These are phyloP conservation scores for Piscicola geometra DNA, from an alignment of 2,888 invertebrate species.

Conservation along the genomic window DNA sequence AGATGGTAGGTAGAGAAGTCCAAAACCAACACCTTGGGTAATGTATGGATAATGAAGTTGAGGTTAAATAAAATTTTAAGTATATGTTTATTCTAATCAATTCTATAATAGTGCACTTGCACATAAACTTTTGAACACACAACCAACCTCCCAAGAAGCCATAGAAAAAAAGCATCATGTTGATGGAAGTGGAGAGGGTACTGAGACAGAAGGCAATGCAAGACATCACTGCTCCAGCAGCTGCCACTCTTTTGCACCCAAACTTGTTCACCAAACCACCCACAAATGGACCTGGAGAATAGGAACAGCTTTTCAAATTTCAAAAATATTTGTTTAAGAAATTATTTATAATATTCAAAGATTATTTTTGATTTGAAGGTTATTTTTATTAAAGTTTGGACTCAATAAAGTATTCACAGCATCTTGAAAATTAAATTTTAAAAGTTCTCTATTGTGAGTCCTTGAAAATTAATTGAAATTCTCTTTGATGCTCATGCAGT, in stretches of 20 bases:
- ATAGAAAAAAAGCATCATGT: slow-evolving; percentile 73
- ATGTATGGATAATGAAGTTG: background rate
- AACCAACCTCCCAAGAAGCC: slow-evolving; percentile 76
- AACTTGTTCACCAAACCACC: slow-evolving; percentile 87
- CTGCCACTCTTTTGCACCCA: slow-evolving; percentile 82
- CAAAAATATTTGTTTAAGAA: too few relatives aligned
- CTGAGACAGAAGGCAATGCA: slow-evolving; percentile 68
- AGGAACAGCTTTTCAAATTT: too few relatives aligned
- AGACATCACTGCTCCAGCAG: slow-evolving; percentile 73
- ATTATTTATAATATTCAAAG: too few relatives aligned
- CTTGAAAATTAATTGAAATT: background rate
- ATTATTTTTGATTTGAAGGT: too few relatives aligned
- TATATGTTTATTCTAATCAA: too few relatives aligned
- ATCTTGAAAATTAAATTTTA: too few relatives aligned
- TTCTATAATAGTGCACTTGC: too few relatives aligned
- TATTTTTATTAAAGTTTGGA: too few relatives aligned
- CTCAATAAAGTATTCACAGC: too few relatives aligned
- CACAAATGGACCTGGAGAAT: slow-evolving; percentile 82
- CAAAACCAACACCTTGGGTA: slow-evolving; percentile 77
- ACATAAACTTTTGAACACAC: too few relatives aligned
- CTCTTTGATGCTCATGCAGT: background rate
- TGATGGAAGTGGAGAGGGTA: slow-evolving; percentile 74
- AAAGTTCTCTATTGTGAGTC: too few relatives aligned
- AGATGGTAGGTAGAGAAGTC: slow-evolving; percentile 89
- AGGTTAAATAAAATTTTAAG: background rate